Base-by-base conservation (phyloP, 2,888 invertebrate genomes). In the Rhabditoides inermis region DNA sequence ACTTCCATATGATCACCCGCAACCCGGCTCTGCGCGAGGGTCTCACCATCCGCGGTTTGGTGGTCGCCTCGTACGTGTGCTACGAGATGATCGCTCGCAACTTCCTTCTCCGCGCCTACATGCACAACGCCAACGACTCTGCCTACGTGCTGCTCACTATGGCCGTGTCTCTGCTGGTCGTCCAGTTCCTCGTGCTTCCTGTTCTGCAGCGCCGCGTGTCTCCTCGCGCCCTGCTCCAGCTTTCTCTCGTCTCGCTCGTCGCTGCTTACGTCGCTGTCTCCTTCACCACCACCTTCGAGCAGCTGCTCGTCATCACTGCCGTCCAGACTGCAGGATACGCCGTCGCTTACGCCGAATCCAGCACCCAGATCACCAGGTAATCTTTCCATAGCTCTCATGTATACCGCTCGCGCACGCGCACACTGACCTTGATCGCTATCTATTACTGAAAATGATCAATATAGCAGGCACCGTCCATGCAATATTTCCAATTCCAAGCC, bases 51-150 rank as follows among this genome's bases (percentile, higher is more conserved):
- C 66, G 63, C n/a, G 62, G 58, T n/a, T 57, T 75, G 26, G 59
- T 75, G 32, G 69, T 76, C 32, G 63, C 68, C 22, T 66, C 75
- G 42, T 70, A 72, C 60, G 73, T 75, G 12, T 72, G 73, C 59
- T 76, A 71, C 56, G 75, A 75, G 53, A 67, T 75, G 63, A 72
- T 75, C 54, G 68, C 72, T 0, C 64, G 75, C 25, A 76, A 75
- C 63, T 76, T 73, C 62, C 59, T 76, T 39, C 67, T 75, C 49
- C 68, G 74, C 32, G 58, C 70, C 46, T 72, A 64, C 61, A 72
- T 73, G 73, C 61, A 66, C 53, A 68, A 65, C 53, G 65, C 75
- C 45, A 68, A 63, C 45, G 75, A 76, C 55, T 67, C 66, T 30
- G 71, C 72, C 32, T 65, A 69, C 51, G 72, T 75, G 7, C 60